These are phyloP conservation scores for Neelides sp. DNA, from an alignment of 1,140 invertebrate genomes.

Conservation along the genomic window DNA sequence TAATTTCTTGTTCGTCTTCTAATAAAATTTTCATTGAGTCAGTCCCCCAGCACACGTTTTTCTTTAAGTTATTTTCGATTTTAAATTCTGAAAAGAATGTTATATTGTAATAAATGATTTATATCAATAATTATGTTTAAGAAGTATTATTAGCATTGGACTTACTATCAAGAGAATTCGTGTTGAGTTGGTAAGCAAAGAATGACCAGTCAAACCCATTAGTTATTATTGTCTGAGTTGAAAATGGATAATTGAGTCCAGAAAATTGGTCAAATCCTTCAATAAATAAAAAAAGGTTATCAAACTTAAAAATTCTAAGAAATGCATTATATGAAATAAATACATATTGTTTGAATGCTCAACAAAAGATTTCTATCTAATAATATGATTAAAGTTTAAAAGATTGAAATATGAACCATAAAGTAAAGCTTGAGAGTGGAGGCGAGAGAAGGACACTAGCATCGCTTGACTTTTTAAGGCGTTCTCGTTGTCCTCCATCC, in stretches of 20 bases:
- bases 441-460: conserved; percentile 61
- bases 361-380: conserved; percentile 6
- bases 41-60: conserved; percentile 72
- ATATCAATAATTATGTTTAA: conserved; percentile 19
- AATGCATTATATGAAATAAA: conserved; percentile 4
- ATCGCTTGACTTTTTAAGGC: conserved; percentile 57
- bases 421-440: conserved; percentile 64
- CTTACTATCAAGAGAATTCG: conserved; percentile 50
- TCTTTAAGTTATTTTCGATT: conserved; percentile 48
- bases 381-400: background rate
- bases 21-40: conserved; percentile 57
- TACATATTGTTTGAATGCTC: conserved; percentile 1
- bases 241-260: conserved; percentile 75
- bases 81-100: conserved; percentile 30
- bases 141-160: background rate
- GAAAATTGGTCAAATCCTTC: conserved; percentile 74
- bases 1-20: conserved; percentile 54
- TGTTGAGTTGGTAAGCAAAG: conserved; percentile 79
- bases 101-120: conserved; percentile 6
- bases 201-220: conserved; percentile 73
- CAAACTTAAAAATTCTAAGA: background rate
- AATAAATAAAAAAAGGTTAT: conserved; percentile 27
- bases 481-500: conserved; percentile 43
- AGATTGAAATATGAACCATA: conserved; percentile 44
- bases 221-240: conserved; percentile 68